Conservation (phyloP, 2,888 invertebrate genomes). For the Sinhomidia bicolor region DNA sequence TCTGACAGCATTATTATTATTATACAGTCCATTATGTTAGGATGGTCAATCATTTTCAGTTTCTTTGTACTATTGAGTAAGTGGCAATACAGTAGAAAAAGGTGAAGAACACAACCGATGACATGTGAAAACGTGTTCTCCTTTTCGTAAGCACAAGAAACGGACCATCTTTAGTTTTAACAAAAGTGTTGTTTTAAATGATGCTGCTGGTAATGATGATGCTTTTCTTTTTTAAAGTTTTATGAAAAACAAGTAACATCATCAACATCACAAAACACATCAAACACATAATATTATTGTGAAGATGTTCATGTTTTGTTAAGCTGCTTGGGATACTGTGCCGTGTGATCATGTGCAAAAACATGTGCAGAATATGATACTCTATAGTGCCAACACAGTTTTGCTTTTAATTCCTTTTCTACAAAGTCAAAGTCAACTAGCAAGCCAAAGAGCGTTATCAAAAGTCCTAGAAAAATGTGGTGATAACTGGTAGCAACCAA, state of each 20-base stretch:
- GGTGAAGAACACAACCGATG: slow-evolving; percentile 55
- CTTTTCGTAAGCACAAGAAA: neutral
- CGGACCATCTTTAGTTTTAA: slow-evolving; percentile 36
- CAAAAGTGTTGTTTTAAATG: neutral
- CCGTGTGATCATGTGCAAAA: too few species aligned
- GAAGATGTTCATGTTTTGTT: neutral
- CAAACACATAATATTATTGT: neutral
- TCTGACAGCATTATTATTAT: neutral
- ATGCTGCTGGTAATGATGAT: neutral
- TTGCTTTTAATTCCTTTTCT: neutral
- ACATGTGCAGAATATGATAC: too few species aligned
- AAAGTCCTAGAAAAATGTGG: neutral
- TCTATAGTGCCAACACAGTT: neutral
- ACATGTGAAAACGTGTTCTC: slow-evolving; percentile 57
- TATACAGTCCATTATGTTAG: neutral
- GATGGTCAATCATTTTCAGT: slow-evolving; percentile 7
- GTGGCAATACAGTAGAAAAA: neutral
- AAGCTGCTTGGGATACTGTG: neutral
- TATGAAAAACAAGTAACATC: neutral
- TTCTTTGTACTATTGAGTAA: neutral
- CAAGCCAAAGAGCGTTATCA: too few species aligned
- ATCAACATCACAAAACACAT: neutral
- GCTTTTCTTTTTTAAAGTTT: neutral
- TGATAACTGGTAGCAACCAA: slow-evolving; percentile 3
- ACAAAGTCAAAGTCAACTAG: slow-evolving; percentile 2